Percentiles rank a stretch among this genome's conserved stretches.
Conservation (phyloP, 2,113 vertebrate genomes). For the Mesoclemmys tuberculata region DNA sequence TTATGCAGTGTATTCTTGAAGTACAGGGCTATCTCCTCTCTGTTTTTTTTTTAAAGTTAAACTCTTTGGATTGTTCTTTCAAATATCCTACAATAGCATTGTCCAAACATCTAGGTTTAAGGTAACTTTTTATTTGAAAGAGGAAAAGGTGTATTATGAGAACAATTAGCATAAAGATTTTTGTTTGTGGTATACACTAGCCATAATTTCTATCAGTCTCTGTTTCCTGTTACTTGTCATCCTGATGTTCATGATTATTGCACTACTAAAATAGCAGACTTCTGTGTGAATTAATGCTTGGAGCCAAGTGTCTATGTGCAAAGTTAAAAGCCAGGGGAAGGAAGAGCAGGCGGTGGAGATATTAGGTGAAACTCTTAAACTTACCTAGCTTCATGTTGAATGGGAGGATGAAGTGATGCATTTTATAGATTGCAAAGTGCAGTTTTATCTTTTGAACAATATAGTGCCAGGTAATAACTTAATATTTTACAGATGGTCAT, state of each 20-base stretch:
- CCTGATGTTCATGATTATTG: neutral
- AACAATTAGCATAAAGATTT: too few species aligned
- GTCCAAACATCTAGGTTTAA: too few species aligned
- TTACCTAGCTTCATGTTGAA: neutral
- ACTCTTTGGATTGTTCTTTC: too few species aligned
- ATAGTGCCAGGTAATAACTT: neutral
- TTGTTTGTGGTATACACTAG: too few species aligned
- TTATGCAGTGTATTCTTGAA: neutral
- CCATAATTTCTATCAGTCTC: neutral
- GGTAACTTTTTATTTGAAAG: too few species aligned
- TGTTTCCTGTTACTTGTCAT: neutral
- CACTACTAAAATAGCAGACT: fast-evolving
- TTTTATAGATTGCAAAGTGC: neutral
- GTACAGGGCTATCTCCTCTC: neutral
- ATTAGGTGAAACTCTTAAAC: neutral
- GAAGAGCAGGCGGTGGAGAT: neutral
- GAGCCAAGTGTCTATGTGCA: neutral
- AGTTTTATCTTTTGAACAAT: neutral
- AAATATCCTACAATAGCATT: too few species aligned
- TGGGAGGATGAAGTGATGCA: fast-evolving
- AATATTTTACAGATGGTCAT: neutral
- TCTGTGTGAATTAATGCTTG: fast-evolving
- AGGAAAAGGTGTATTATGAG: too few species aligned
- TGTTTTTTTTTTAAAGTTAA: too few species aligned
- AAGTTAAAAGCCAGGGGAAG: neutral